phyloP scores from a whole-genome alignment of 2,113 vertebrate species.

The Oplegnathus fasciatus region DNA sequence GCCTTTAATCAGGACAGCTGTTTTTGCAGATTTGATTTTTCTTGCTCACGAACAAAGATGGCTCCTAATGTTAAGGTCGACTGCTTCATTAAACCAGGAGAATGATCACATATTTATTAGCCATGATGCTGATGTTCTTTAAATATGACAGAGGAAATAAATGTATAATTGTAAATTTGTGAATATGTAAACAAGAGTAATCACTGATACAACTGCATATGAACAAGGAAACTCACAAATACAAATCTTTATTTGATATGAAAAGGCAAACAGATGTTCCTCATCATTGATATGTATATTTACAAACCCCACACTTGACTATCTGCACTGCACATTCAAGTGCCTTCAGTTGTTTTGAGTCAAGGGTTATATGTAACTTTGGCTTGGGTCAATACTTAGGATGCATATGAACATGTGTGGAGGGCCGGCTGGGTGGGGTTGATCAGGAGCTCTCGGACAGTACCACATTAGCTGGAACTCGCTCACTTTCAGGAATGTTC shows the following conservation, averaged over 20 bases:
- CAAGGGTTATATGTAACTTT: not conserved
- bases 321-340: not conserved
- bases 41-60: not conserved
- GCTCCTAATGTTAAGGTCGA: not conserved
- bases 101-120: not conserved
- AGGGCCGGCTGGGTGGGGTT: conserved; percentile 6
- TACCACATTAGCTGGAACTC: not conserved
- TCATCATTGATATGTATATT: conserved; percentile 41
- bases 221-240: conserved; percentile 43
- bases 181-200: not conserved
- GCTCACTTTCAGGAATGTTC: not conserved
- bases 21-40: not conserved
- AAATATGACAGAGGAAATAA: not conserved
- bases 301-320: conserved; percentile 36
- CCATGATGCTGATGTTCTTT: not conserved
- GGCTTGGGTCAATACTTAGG: not conserved
- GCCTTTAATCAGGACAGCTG: not conserved
- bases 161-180: conserved; percentile 22
- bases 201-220: not conserved
- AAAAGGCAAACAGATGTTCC: conserved; percentile 43
- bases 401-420: not conserved
- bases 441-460: not conserved
- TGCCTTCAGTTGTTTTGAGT: not conserved
- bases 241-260: conserved; percentile 70
- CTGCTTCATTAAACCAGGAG: not conserved